Evolutionary conservation across 1,140 invertebrate species (phyloP).

Genomic region (Hylaeus volcanicus): DNA sequence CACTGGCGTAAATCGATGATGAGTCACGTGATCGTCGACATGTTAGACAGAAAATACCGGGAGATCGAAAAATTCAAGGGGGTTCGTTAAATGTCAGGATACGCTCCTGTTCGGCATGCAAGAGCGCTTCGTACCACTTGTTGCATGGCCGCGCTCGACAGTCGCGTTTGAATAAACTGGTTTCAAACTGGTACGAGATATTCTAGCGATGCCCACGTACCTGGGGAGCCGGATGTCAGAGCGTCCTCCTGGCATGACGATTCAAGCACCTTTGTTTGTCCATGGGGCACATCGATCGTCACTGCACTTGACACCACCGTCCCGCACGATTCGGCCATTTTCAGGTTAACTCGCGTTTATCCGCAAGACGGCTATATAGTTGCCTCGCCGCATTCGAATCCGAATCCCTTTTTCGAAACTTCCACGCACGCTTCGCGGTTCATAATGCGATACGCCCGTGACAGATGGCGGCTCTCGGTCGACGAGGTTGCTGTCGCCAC

Average conservation of each 20-base stretch:
- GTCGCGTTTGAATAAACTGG: slow-evolving; percentile 52
- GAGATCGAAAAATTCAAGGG: not conserved
- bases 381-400: slow-evolving; percentile 64
- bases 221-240: slow-evolving; percentile 35
- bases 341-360: slow-evolving; percentile 72
- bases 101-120: slow-evolving; percentile 64
- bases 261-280: slow-evolving; percentile 34
- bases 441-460: slow-evolving; percentile 21
- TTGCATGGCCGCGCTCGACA: slow-evolving; percentile 65
- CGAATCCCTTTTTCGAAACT: slow-evolving; percentile 67
- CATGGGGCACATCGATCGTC: slow-evolving; percentile 49
- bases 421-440: slow-evolving; percentile 58
- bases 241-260: slow-evolving; percentile 33
- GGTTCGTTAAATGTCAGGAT: not conserved
- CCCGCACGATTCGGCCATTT: slow-evolving; percentile 73
- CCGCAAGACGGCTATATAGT: slow-evolving; percentile 52
- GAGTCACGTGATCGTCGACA: slow-evolving; percentile 45
- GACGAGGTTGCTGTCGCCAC: slow-evolving; percentile 31
- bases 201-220: slow-evolving; percentile 39
- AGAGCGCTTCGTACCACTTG: slow-evolving; percentile 68
- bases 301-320: slow-evolving; percentile 61
- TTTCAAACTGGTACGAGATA: slow-evolving; percentile 24
- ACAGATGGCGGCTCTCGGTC: slow-evolving; percentile 46
- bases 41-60: slow-evolving; percentile 31
- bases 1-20: not conserved